These are phyloP conservation scores for Drosophila hamatofila DNA, from an alignment of 2,888 invertebrate species.

Conservation along the genomic window DNA sequence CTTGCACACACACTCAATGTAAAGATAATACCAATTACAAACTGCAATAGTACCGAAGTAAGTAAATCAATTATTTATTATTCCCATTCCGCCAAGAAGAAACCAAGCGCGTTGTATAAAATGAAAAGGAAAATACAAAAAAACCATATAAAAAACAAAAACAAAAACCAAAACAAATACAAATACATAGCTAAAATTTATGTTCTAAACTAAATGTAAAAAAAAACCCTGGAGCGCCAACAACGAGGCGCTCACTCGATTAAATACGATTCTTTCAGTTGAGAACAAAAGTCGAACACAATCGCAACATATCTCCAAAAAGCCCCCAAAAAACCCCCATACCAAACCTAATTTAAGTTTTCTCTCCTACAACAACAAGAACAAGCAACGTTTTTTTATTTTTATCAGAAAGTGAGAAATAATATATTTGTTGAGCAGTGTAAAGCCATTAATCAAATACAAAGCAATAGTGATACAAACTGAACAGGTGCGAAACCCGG, in stretches of 20 bases:
- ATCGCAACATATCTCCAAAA: slow-evolving; percentile 70
- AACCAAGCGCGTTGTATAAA: slow-evolving; percentile 48
- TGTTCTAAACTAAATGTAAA: slow-evolving; percentile 48
- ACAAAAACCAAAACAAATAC: slow-evolving; percentile 27
- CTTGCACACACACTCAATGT: background rate
- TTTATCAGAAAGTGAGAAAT: slow-evolving; percentile 75
- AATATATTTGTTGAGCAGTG: slow-evolving; percentile 52
- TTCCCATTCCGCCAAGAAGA: slow-evolving; percentile 46
- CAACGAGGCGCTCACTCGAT: slow-evolving; percentile 4
- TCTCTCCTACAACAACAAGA: slow-evolving; percentile 17
- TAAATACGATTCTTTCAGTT: slow-evolving; percentile 22
- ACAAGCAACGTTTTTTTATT: slow-evolving; percentile 59
- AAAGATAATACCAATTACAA: slow-evolving; percentile 27
- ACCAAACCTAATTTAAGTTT: slow-evolving; percentile 23
- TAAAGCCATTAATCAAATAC: slow-evolving; percentile 66
- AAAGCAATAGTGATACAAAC: slow-evolving; percentile 76
- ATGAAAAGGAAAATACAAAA: slow-evolving; percentile 18
- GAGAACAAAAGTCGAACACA: slow-evolving; percentile 47
- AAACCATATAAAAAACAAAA: slow-evolving; percentile 19
- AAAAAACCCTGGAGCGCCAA: background rate
- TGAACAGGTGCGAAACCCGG: slow-evolving; percentile 37
- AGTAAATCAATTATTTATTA: slow-evolving; percentile 77
- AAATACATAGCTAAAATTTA: slow-evolving; percentile 64
- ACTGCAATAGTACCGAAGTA: slow-evolving; percentile 74
- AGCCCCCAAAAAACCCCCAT: background rate